Evolutionary conservation across 2,113 vertebrate genomes (phyloP).

Genomic region (Taurulus bubalis): DNA sequence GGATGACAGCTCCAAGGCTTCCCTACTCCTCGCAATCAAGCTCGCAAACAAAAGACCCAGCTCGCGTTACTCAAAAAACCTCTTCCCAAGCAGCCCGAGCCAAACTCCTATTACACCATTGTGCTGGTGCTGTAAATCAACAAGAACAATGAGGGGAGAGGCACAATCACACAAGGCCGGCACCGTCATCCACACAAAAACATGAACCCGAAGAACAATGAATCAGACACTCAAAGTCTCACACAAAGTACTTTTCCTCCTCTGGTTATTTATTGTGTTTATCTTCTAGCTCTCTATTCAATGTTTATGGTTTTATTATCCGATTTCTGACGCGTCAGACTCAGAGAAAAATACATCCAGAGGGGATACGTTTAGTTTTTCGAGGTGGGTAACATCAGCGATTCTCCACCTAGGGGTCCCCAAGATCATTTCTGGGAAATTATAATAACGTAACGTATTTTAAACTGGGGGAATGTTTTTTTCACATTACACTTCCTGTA

Average conservation of each 20-base stretch:
- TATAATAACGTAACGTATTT: neutral
- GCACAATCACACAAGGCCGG: conserved; percentile 70
- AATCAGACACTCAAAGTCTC: conserved; percentile 45
- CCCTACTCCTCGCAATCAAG: conserved; percentile 77
- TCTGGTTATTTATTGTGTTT: conserved; percentile 72
- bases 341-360: conserved; percentile 31
- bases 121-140: conserved; percentile 80
- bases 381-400: conserved; percentile 37
- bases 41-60: conserved; percentile 80
- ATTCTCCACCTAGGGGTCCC: neutral
- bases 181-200: conserved; percentile 72
- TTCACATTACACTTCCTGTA: neutral
- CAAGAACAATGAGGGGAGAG: conserved; percentile 72
- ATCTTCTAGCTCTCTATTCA: conserved; percentile 56
- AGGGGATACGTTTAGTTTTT: conserved; percentile 33
- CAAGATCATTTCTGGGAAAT: neutral
- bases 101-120: conserved; percentile 80
- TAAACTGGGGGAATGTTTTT: neutral
- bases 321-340: conserved; percentile 46
- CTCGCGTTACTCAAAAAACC: conserved; percentile 79
- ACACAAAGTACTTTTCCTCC: conserved; percentile 55
- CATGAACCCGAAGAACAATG: conserved; percentile 74
- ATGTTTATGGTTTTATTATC: conserved; percentile 62
- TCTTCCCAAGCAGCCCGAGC: conserved; percentile 76
- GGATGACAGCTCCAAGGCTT: conserved; percentile 80